Evolutionary conservation across 1,140 invertebrate species (phyloP).

Genomic region (Stegodyphus mimosarum): DNA sequence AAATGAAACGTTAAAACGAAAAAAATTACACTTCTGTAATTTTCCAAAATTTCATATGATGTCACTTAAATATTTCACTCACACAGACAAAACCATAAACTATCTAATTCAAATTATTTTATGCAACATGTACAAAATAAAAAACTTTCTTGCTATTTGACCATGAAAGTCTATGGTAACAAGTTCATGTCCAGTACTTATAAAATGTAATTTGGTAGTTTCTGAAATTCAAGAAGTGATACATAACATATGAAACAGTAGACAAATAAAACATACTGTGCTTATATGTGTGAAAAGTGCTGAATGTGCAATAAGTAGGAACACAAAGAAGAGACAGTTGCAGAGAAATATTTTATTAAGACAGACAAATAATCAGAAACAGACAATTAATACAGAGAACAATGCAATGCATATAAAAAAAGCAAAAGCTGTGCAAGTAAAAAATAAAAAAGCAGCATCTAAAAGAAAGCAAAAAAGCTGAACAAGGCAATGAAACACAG

Average conservation of each 20-base stretch:
- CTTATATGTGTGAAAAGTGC: slow-evolving; percentile 20
- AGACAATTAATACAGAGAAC: slow-evolving; percentile 44
- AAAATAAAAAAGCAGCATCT: slow-evolving; percentile 12
- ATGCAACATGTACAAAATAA: background rate
- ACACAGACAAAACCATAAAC: too few relatives aligned
- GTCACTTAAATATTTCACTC: too few relatives aligned
- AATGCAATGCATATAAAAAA: slow-evolving; percentile 26
- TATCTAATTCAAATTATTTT: too few relatives aligned
- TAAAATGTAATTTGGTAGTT: background rate
- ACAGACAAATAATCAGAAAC: slow-evolving; percentile 18
- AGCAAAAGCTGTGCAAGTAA: slow-evolving; percentile 36
- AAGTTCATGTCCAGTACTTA: slow-evolving; percentile 31
- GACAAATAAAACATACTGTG: slow-evolving; percentile 20
- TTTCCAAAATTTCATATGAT: too few relatives aligned
- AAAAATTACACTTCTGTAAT: too few relatives aligned
- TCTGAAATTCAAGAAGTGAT: too few relatives aligned
- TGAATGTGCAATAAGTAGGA: slow-evolving; percentile 32
- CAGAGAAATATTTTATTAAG: slow-evolving; percentile 53
- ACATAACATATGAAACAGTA: background rate
- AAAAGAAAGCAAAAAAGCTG: slow-evolving; percentile 19
- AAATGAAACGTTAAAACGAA: background rate
- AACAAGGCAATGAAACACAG: slow-evolving; percentile 1
- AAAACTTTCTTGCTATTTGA: slow-evolving; percentile 25
- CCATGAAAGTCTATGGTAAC: slow-evolving; percentile 36
- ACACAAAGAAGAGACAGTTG: slow-evolving; percentile 47